Evolutionary conservation across 2,113 vertebrate genomes (phyloP).

Genomic region (Blennius ocellaris): DNA sequence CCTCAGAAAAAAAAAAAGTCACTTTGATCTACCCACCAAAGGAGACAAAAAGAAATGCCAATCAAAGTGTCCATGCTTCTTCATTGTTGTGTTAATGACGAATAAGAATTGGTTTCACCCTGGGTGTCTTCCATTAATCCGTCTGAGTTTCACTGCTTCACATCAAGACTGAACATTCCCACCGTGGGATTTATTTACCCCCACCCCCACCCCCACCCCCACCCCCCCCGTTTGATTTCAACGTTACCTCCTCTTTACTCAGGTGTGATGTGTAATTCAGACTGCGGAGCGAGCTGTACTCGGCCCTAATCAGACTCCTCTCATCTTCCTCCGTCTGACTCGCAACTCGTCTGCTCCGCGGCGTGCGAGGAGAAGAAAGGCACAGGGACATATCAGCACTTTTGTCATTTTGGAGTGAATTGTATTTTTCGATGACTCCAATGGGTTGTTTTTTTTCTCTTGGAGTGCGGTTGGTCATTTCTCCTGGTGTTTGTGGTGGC

Average conservation of each 20-base stretch:
- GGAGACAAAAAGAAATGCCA: slow-evolving; percentile 48
- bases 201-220: too few relatives aligned
- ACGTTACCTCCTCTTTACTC: slow-evolving; percentile 75
- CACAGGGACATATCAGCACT: slow-evolving; percentile 71
- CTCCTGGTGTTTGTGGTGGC: slow-evolving; percentile 57
- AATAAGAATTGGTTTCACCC: slow-evolving; percentile 39
- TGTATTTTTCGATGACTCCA: slow-evolving; percentile 50
- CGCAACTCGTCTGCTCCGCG: slow-evolving; percentile 28
- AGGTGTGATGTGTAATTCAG: slow-evolving; percentile 74
- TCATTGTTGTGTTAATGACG: slow-evolving; percentile 49
- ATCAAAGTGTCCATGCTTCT: slow-evolving; percentile 25
- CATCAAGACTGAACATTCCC: slow-evolving; percentile 36
- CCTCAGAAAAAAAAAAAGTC: slow-evolving; percentile 8
- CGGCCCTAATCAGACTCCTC: slow-evolving; percentile 41
- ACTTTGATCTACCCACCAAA: slow-evolving; percentile 54
- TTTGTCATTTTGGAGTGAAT: slow-evolving; percentile 61
- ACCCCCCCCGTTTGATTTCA: slow-evolving; percentile 41
- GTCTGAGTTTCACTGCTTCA: slow-evolving; percentile 39
- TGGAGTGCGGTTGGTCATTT: slow-evolving; percentile 45
- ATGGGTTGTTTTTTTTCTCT: slow-evolving; percentile 46
- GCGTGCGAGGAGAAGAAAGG: slow-evolving; percentile 33
- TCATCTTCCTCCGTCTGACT: slow-evolving; percentile 49
- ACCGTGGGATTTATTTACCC: slow-evolving; percentile 18
- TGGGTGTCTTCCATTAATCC: slow-evolving; percentile 42
- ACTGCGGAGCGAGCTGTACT: slow-evolving; percentile 50